A percentile compares a stretch with the other conserved stretches of the same genome.
Evolutionary conservation across 2,797 vertebrate genomes (phyloP).

Genomic region (Oreochromis grahami): DNA sequence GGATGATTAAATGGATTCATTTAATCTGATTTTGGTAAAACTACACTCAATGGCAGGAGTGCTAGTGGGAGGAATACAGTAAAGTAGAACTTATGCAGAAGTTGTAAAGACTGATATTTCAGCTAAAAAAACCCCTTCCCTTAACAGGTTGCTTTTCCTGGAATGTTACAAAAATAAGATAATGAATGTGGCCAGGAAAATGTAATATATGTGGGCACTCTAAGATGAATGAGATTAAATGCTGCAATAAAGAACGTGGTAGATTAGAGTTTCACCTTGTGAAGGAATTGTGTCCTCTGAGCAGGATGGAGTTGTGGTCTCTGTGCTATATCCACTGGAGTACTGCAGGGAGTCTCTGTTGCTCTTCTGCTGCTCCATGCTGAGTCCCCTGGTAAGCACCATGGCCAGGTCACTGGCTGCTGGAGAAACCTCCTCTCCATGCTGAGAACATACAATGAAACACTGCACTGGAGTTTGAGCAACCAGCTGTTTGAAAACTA

Average conservation of each 20-base stretch:
- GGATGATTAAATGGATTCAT: background rate
- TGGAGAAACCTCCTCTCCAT: constrained; percentile 89
- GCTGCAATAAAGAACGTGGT: background rate
- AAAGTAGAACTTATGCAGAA: background rate
- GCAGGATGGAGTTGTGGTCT: constrained; percentile 95
- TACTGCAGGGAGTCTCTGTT: constrained; percentile 95
- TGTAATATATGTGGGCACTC: background rate
- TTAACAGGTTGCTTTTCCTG: background rate
- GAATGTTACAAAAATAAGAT: background rate
- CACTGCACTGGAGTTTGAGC: background rate
- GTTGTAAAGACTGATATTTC: background rate
- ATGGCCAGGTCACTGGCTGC: constrained; percentile 94
- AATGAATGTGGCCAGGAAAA: background rate
- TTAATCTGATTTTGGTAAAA: background rate
- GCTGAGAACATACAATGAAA: constrained; percentile 64
- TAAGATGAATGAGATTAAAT: background rate
- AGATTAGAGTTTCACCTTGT: constrained; percentile 78
- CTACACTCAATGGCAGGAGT: background rate
- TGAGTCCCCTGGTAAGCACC: constrained; percentile 92
- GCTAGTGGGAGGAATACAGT: background rate
- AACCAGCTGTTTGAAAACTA: background rate
- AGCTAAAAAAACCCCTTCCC: background rate
- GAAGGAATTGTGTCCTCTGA: constrained; percentile 97
- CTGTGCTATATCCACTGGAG: constrained; percentile 95
- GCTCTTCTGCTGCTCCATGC: constrained; percentile 95